Base-by-base conservation (phyloP, 2,888 invertebrate genomes). In the Amphipyra tragopoginis region DNA sequence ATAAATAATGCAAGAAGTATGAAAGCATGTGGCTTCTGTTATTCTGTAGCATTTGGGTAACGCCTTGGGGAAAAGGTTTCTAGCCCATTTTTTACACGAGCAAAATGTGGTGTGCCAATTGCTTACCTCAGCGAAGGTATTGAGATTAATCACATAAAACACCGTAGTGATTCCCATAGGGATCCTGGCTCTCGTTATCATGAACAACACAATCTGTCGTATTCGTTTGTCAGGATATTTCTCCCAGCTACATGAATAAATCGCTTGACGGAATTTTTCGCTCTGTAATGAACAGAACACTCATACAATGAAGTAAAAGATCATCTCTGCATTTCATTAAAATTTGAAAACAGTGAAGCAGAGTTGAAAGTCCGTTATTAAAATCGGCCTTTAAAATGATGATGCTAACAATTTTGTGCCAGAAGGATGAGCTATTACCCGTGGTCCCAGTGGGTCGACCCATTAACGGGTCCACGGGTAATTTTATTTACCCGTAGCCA, bases 211-310 rank as follows among this genome's bases (percentile, higher is more conserved):
- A 11, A 83, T 87, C 58, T 85, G 85, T 47, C 88, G 82, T 13
- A 83, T 70, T 45, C 75, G 58, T 40, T 70, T 77, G 63, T 88
- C 67, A 0, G 81, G 60, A 7, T 80, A 70, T 34, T 80, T 84
- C 67, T 93, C 92, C 93, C 93, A 93, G 5, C 86, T 85, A 54
- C 90, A 89, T 0, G 85, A 81, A 60, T 92, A 93, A 60, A 91
- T 86, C 0, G 90, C 82, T 74, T 86, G 80, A 1, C 88, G 86
- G 15, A 92, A 82, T 0, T 73, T 72, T 51, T 87, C 80, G 55
- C 89, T 88, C 93, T 92, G 55, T 9, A 62, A 75, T 57, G 34
- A 11, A 50, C 34, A 51, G 8, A 43, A 29, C 11, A 5, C 26
- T 21, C 2, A 10, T 13, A 21, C 33, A 14, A 13, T 43, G 5